phyloP scores from a whole-genome alignment of 1,140 invertebrate species.

The Akabosia matsudoensis region DNA sequence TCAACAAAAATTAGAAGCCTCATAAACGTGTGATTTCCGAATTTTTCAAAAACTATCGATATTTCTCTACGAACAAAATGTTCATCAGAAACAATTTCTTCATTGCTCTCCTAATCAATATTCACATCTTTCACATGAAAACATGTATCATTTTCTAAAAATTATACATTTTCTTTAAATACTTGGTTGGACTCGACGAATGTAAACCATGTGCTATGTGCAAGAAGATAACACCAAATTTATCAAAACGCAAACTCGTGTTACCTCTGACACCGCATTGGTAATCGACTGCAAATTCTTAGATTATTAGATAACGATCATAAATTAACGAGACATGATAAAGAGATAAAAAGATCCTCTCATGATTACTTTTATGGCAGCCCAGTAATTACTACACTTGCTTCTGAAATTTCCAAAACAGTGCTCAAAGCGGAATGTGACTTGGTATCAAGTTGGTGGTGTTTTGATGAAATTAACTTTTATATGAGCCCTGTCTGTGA shows the following conservation, averaged over 20 bases:
- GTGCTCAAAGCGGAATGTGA: no score
- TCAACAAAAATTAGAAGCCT: background rate
- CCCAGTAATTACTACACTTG: no score
- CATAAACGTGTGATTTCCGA: slow-evolving; percentile 22
- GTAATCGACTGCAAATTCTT: background rate
- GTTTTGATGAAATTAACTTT: no score
- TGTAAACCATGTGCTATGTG: background rate
- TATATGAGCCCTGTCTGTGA: no score
- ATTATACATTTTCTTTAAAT: background rate
- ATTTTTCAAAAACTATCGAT: slow-evolving; percentile 8
- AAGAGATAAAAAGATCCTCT: background rate
- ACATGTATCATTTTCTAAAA: background rate
- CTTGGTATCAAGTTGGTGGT: no score
- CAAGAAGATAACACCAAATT: background rate
- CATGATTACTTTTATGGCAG: no score
- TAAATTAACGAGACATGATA: background rate
- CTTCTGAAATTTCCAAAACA: no score
- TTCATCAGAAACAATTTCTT: background rate
- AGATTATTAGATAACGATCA: background rate
- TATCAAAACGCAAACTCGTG: no score
- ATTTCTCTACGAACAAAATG: no score
- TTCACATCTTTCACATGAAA: background rate
- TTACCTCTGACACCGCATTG: no score
- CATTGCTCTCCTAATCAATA: background rate
- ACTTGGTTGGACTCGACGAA: no score